Base-by-base conservation (phyloP, 2,888 invertebrate species). In the Xanthia icteritia region DNA sequence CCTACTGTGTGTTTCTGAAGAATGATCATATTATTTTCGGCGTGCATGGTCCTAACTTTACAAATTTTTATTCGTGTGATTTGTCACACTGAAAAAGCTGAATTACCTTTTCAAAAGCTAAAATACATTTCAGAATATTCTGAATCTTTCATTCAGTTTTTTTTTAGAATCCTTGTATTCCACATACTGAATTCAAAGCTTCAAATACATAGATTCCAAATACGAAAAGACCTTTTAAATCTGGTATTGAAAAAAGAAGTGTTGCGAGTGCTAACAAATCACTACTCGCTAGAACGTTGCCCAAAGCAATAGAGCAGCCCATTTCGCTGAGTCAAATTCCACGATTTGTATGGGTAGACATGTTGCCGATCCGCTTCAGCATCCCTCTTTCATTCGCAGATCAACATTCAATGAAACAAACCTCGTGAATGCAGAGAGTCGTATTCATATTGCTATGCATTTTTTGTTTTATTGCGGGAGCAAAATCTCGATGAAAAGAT, bases 301-400 rank as follows among this genome's bases (percentile, higher is more conserved):
- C 73, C 76, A 67, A 79, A 85, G 83, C 83, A 82, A 85, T 84
- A 73, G 85, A 68, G 75, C 73, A 73, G 64, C 68, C 69, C 66
- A 77, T 87, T 87, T 68, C 65, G 77, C 74, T 83, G 83, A 88
- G 58, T 77, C 74, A 79, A 85, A 83, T 85, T 78, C 70, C 69
- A 64, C 83, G 73, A 83, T 86, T 86, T 87, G 81, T 86, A 86
- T 82, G 84, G 73, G 68, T 58, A 76, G 70, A 83, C 77, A 83
- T 85, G 83, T 83, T 85, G 70, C 67, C 73, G 58, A 71, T 73
- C 64, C 76, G 69, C 36, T 78, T 73, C 75, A 73, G 63, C 23
- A 31, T 73, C 77, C 67, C 73, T 66, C 74, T 83, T 84, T 83
- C 81, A 80, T 75, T 68, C 66, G 70, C 51, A 82, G 72, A 85